Conservation (phyloP, 2,797 vertebrate species). For the Lithobates pipiens region DNA sequence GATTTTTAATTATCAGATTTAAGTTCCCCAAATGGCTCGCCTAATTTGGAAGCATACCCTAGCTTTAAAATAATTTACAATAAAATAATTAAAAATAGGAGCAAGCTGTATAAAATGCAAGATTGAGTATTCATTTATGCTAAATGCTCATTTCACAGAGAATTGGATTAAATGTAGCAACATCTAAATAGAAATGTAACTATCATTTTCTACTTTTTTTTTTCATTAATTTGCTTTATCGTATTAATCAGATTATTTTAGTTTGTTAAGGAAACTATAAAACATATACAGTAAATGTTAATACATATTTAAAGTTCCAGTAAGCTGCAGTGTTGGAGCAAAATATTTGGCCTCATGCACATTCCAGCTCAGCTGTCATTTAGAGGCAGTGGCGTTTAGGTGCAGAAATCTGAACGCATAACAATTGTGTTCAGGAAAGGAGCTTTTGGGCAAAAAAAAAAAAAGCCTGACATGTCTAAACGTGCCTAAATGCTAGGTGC, state of each 20-base stretch:
- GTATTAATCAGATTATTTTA: not conserved
- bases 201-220: slow-evolving; percentile 4
- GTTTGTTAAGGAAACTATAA: not conserved
- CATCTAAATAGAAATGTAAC: slow-evolving; percentile 19
- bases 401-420: no score
- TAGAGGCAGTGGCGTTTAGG: no score
- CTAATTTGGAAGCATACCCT: slow-evolving; percentile 39
- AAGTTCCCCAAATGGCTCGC: slow-evolving; percentile 30
- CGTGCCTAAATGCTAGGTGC: no score
- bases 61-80: slow-evolving; percentile 40
- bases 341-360: no score
- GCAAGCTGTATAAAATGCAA: slow-evolving; percentile 18
- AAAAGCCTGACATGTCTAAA: no score
- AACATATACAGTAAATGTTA: no score
- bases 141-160: slow-evolving; percentile 16
- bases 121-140: slow-evolving; percentile 35
- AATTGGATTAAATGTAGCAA: slow-evolving; percentile 4
- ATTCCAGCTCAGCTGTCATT: no score
- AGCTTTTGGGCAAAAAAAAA: no score
- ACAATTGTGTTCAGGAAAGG: no score
- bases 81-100: slow-evolving; percentile 41
- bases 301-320: no score
- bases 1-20: slow-evolving; percentile 30
- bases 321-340: no score
- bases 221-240: not conserved